Base-by-base conservation (phyloP, 2,797 vertebrate species). In the Ispidina picta region DNA sequence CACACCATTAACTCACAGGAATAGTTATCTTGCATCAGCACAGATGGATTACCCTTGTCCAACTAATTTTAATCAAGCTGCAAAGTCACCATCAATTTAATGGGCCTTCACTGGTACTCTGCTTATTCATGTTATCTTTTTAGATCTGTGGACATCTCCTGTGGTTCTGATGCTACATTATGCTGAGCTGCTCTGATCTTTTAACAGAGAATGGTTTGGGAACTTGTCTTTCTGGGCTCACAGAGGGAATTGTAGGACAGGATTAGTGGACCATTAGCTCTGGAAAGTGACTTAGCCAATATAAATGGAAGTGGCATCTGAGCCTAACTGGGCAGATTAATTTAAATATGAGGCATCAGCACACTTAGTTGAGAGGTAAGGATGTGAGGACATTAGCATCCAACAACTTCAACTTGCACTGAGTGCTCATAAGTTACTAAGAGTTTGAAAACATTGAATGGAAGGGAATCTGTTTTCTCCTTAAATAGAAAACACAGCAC, bases 1-100 rank as follows among this genome's bases (percentile, higher is more conserved):
- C 78, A 91, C 71, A 54, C 90, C 94, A 93, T 95, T 95, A 95
- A 91, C 78, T 95, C 74, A 68, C 60, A 76, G 46, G 23, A 92
- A 88, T 52, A 84, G 64, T 77, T 91, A 49, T 73, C 90, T 86
- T 90, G 83, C 86, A 88, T 91, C 87, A 88, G 77, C 83, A 68
- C 80, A 94, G 80, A 92, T 79, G 76, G 92, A 85, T 94, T 93
- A 75, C 17, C 55, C 84, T 89, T 94, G 93, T 89, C 88, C 75
- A 62, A 93, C 41, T 52, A 44, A 88, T 83, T 94, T 94, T 92
- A 91, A 89, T 88, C 64, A 82, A 49, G 20, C 64, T 70, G 31
- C 64, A 71, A 89, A 93, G 69, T 78, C 87, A 76, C 73, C 76
- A 83, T 86, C 41, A 17, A 54, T 92, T 92, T 95, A 92, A 89